Conservation (phyloP, 1,140 invertebrate genomes). For the Heliconius eleuchia region DNA sequence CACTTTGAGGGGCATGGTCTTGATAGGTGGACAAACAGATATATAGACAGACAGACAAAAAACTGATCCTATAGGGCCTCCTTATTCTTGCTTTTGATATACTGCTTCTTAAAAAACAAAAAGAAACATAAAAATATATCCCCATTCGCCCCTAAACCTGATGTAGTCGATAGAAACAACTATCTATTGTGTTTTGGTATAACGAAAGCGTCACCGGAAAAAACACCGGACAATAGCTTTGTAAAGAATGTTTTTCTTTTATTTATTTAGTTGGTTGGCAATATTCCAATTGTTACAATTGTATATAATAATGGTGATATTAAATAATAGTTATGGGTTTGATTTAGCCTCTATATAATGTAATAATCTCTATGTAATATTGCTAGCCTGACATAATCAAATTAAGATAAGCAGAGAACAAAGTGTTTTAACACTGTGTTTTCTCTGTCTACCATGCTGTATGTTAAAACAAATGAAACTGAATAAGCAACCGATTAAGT, state of each 20-base stretch:
- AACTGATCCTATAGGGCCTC: too few species aligned
- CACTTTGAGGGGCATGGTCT: too few species aligned
- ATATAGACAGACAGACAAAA: too few species aligned
- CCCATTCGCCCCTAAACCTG: neutral
- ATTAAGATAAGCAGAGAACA: too few species aligned
- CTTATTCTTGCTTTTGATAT: too few species aligned
- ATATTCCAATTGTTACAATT: constrained; percentile 4
- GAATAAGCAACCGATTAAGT: too few species aligned
- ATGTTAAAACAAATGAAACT: too few species aligned
- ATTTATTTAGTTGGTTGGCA: constrained; percentile 7
- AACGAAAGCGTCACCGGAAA: constrained; percentile 13
- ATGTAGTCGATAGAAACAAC: neutral
- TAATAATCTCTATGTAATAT: too few species aligned
- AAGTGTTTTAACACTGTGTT: too few species aligned
- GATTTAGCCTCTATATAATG: neutral
- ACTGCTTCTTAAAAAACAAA: neutral
- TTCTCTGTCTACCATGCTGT: too few species aligned
- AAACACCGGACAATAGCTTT: constrained; percentile 1
- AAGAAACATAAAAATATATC: neutral
- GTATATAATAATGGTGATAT: neutral
- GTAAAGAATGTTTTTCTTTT: neutral
- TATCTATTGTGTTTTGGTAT: constrained; percentile 6
- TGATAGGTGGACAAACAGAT: too few species aligned
- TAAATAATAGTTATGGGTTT: neutral
- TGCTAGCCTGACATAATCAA: too few species aligned